phyloP scores from a whole-genome alignment of 2,797 vertebrate species.

The Cynodonichthys magdalenae region DNA sequence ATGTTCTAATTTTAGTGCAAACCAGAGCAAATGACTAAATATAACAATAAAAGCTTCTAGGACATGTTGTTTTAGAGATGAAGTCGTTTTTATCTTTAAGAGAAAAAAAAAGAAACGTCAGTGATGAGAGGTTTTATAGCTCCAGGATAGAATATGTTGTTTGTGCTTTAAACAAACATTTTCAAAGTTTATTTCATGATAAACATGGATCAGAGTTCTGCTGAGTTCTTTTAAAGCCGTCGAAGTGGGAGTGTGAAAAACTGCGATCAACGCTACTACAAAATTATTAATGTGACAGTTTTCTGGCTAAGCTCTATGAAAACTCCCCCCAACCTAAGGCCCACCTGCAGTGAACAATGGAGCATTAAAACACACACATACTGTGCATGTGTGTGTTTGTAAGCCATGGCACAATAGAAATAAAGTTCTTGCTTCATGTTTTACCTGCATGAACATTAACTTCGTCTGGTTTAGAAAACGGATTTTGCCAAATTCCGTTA shows the following conservation, averaged over 20 bases:
- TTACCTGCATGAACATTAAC: conserved; percentile 12
- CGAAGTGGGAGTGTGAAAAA: conserved; percentile 17
- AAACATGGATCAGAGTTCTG: conserved; percentile 45
- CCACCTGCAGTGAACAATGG: conserved; percentile 85
- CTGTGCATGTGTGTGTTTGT: neutral
- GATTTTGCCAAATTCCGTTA: conserved; percentile 13
- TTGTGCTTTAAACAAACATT: conserved; percentile 8
- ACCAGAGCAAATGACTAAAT: neutral
- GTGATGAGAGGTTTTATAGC: no score
- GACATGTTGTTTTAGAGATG: neutral
- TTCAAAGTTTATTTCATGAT: conserved; percentile 51
- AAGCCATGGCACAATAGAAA: neutral
- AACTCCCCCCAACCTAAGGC: conserved; percentile 62
- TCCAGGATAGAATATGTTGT: no score
- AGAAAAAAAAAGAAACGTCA: neutral
- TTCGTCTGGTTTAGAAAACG: conserved; percentile 12
- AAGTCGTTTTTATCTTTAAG: neutral
- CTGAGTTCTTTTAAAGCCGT: conserved; percentile 46
- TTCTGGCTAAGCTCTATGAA: conserved; percentile 55
- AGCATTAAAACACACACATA: conserved; percentile 28
- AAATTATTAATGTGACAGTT: conserved; percentile 57
- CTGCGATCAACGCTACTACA: conserved; percentile 28
- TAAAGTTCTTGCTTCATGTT: conserved; percentile 11
- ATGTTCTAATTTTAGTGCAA: conserved; percentile 28
- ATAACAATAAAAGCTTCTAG: no score